Conservation (phyloP, 2,797 vertebrate species). For the Sarcophilus harrisii region DNA sequence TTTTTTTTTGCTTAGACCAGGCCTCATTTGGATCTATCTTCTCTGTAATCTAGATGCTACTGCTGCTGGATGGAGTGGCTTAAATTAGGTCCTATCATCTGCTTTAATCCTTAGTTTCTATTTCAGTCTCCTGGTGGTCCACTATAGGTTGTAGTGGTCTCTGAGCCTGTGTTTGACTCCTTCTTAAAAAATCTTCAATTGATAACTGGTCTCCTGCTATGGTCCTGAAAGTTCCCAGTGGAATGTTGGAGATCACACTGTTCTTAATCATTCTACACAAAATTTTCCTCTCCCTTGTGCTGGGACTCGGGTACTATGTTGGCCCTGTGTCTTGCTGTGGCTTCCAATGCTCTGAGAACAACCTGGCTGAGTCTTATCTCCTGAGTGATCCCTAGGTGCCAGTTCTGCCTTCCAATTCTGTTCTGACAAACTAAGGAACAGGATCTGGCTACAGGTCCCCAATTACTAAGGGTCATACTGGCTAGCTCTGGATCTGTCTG, state of each 20-base stretch:
- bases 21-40: background rate
- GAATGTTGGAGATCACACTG: background rate
- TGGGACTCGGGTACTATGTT: background rate
- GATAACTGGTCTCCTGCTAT: background rate
- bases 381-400: background rate
- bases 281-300: background rate
- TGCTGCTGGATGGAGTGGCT: background rate
- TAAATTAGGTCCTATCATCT: background rate
- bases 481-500: background rate
- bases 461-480: background rate
- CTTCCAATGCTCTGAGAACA: background rate
- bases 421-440: background rate
- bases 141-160: background rate
- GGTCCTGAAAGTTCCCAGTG: background rate
- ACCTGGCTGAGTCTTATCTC: background rate
- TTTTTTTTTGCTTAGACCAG: background rate
- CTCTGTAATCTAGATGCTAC: background rate
- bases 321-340: background rate
- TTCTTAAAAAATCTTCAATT: background rate
- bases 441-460: background rate
- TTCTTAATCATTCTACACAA: background rate
- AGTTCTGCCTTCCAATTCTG: background rate
- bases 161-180: background rate
- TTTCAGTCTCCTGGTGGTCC: background rate
- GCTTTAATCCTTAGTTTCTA: background rate